These are phyloP conservation scores for Serranus cabrilla DNA, from an alignment of 2,797 vertebrate species.

Conservation along the genomic window DNA sequence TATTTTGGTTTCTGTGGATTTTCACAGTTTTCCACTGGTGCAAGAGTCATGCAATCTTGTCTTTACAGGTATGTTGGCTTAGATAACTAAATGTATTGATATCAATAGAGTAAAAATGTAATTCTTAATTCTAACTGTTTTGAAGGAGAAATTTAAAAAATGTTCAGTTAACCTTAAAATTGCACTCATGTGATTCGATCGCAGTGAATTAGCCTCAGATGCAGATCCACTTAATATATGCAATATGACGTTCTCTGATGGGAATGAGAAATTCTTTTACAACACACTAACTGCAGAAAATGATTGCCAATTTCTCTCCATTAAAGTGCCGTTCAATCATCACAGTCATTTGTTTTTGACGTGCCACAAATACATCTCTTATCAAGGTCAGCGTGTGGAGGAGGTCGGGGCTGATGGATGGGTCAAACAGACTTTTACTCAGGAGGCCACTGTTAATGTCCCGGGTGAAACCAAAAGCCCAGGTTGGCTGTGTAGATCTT, in stretches of 20 bases:
- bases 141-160: neutral
- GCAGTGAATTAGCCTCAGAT: too few relatives aligned
- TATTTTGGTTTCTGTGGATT: neutral
- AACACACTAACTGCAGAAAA: constrained; percentile 4
- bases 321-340: neutral
- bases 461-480: too few relatives aligned
- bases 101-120: neutral
- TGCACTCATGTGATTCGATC: too few relatives aligned
- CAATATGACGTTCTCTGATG: neutral
- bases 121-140: neutral
- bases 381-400: neutral
- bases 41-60: neutral
- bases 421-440: too few relatives aligned
- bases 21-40: neutral
- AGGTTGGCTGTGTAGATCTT: too few relatives aligned
- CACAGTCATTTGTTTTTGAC: neutral
- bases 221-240: neutral
- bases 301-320: constrained; percentile 7
- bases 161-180: neutral
- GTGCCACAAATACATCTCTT: too few relatives aligned
- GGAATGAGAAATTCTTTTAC: neutral
- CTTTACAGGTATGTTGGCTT: neutral
- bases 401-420: neutral
- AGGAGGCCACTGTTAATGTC: too few relatives aligned
- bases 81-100: neutral